Evolutionary conservation across 1,140 invertebrate species (phyloP), one percentile per base, ranked within the genome.

Genomic region (Drosophila pseudoobscura): DNA sequence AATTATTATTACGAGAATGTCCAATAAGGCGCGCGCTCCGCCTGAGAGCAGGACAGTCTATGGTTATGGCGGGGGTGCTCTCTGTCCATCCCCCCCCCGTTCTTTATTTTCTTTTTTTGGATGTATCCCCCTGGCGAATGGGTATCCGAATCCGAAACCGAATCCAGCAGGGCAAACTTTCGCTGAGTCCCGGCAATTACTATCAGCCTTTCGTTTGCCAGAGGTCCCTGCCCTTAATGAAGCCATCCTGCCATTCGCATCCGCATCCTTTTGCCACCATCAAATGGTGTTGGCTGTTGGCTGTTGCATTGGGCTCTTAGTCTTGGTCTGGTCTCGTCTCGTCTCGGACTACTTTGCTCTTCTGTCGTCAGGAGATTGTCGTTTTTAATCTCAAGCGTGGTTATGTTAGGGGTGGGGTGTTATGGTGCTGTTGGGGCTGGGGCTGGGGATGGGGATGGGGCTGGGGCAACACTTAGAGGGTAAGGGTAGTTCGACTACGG

Each of bases 1-100:
- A 82, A 82, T 82, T 82, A 82, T 82, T 84, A 84, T 80, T 60
- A 80, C 75, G 60, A 64, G 44, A 78, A 68, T 75, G 71, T 75
- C 62, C 73, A 75, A 75, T 68, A 68, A 73, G 69, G 58, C 58
- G 70, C 51, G 58, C 56, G 20, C 20, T 2, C 24, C 24, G 24
- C 5, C 5, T 26, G 4, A 5, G 24, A 26, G 24, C 24, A 26
- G 24, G 24, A 26, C 24, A 72, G 20, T 9, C 9, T 3, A 11
- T 39, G 35, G 9, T 4, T 39, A 11, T 13, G 35, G 35, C 35
- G 35, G 11, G 3, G 63, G 46, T 54, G 59, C 53, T 20, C 39
- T 49, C 39, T 54, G 43, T 39, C 15, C 26, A 15, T 51, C 26
- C 64, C 51, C 26, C 64, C 51, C 74, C 58, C 5, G 24, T 26